These are phyloP conservation scores for Lithobates sylvaticus DNA, from an alignment of 2,797 vertebrate genomes.

Conservation along the genomic window DNA sequence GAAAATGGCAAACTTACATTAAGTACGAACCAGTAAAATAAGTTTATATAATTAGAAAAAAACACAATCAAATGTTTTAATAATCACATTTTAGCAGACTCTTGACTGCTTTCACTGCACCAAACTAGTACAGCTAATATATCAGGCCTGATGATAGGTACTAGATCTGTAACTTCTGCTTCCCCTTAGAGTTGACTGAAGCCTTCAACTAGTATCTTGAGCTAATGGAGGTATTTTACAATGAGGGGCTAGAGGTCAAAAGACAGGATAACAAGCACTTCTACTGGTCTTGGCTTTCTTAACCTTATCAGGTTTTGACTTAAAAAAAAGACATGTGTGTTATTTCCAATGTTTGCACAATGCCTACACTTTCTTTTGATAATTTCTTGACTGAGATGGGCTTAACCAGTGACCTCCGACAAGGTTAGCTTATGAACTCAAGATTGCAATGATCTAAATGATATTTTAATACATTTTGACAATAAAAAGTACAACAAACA, in stretches of 20 bases:
- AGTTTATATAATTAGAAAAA: not conserved
- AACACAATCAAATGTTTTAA: not conserved
- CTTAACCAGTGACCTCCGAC: conserved; percentile 79
- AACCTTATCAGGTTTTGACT: conserved; percentile 83
- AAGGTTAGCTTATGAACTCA: conserved; percentile 8
- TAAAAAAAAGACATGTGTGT: conserved; percentile 78
- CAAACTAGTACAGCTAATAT: conserved; percentile 47
- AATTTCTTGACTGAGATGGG: conserved; percentile 82
- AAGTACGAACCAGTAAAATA: no score
- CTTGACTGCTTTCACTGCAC: not conserved
- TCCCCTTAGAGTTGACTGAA: conserved; percentile 82
- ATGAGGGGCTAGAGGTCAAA: conserved; percentile 66
- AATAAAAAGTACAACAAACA: no score
- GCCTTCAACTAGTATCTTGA: conserved; percentile 78
- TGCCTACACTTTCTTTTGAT: conserved; percentile 91
- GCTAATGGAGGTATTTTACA: conserved; percentile 69
- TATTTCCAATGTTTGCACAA: conserved; percentile 84
- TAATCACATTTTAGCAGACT: not conserved
- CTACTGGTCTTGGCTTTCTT: conserved; percentile 63
- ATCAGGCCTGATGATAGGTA: conserved; percentile 74
- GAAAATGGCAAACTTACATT: no score
- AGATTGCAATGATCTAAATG: not conserved
- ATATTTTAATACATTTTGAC: not conserved
- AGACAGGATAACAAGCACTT: conserved; percentile 77
- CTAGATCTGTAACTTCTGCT: conserved; percentile 72